Conservation (phyloP, 2,113 vertebrate genomes). For the Burhinus oedicnemus region DNA sequence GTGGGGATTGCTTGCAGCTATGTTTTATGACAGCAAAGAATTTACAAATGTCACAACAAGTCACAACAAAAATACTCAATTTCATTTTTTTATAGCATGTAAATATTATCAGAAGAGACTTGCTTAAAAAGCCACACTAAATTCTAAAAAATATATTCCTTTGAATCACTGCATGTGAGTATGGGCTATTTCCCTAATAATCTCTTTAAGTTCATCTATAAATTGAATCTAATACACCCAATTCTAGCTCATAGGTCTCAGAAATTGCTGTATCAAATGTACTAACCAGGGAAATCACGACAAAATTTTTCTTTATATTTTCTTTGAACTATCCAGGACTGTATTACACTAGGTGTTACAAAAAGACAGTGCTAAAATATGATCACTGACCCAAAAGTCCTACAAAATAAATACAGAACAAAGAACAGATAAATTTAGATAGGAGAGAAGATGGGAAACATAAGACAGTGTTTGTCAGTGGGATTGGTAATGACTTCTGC, state of each 20-base stretch:
- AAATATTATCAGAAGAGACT: neutral
- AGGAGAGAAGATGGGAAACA: neutral
- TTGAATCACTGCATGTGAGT: neutral
- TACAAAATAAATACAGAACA: neutral
- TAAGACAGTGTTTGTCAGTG: neutral
- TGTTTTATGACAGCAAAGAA: neutral
- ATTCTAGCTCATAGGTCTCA: neutral
- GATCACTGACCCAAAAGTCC: neutral
- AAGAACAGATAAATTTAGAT: neutral
- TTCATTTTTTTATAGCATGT: neutral
- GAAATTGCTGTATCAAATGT: neutral
- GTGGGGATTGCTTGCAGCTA: neutral
- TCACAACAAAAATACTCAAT: neutral
- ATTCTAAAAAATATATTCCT: neutral
- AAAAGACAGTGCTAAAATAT: neutral
- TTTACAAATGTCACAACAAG: neutral
- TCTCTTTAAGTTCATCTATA: neutral
- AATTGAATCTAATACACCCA: neutral
- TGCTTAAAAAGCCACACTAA: neutral
- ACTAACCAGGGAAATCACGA: neutral
- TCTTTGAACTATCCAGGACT: neutral
- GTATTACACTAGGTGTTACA: neutral
- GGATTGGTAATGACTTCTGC: neutral
- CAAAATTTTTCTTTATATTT: neutral
- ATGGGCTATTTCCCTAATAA: neutral